phyloP scores from a whole-genome alignment of 2,113 vertebrate genomes.

The Capricornis sumatraensis region DNA sequence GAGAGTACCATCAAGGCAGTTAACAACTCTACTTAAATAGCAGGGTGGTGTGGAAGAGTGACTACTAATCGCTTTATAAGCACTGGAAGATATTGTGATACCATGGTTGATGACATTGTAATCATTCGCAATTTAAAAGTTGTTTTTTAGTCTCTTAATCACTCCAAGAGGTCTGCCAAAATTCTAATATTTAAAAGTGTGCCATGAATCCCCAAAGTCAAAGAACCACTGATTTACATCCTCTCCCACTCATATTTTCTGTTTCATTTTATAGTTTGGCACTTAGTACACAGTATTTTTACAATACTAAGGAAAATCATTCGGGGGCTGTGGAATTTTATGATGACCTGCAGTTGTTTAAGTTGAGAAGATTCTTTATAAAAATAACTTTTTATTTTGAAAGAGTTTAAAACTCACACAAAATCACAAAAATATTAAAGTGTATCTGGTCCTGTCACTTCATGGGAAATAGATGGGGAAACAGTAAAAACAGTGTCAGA shows the following conservation, averaged over 20 bases:
- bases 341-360: neutral
- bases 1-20: neutral
- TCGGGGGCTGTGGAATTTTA: neutral
- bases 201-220: conserved; percentile 17
- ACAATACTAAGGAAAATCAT: neutral
- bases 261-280: neutral
- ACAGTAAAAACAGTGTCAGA: too few species aligned
- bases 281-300: neutral
- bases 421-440: neutral
- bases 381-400: neutral
- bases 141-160: conserved; percentile 61
- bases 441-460: neutral
- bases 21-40: neutral
- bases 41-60: neutral
- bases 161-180: conserved; percentile 51
- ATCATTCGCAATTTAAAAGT: conserved; percentile 62
- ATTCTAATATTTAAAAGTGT: conserved; percentile 22
- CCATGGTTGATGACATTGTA: conserved; percentile 31
- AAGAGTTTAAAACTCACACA: neutral
- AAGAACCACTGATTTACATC: neutral
- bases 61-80: conserved; percentile 32
- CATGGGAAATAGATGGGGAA: too few species aligned
- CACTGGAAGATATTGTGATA: conserved; percentile 20
- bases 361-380: neutral
- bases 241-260: neutral